Percentiles rank a stretch among this genome's conserved stretches.
Evolutionary conservation across 2,113 vertebrate species (phyloP).

Genomic region (Tupaia chinensis): DNA sequence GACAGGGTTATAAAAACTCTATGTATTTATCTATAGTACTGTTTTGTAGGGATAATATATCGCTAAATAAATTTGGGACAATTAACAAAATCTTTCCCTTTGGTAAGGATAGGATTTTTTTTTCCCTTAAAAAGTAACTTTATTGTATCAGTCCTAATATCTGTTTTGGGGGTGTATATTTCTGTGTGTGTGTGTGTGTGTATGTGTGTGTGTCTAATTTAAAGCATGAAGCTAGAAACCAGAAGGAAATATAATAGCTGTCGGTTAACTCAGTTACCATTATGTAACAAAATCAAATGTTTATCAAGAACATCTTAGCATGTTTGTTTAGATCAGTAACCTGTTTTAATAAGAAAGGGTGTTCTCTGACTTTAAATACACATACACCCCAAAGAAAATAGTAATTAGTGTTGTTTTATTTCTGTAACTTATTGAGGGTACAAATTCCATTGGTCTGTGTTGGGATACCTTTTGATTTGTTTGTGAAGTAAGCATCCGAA

Average conservation of each 20-base stretch:
- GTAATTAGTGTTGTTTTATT: slow-evolving; percentile 43
- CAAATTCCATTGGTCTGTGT: slow-evolving; percentile 53
- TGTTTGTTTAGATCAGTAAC: background rate
- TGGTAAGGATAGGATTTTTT: background rate
- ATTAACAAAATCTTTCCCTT: background rate
- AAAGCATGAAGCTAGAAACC: slow-evolving; percentile 22
- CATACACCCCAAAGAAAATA: slow-evolving; percentile 40
- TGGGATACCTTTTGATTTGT: slow-evolving; percentile 45
- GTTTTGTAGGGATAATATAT: background rate
- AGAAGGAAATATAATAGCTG: background rate
- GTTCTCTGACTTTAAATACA: slow-evolving; percentile 48
- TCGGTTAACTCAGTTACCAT: slow-evolving; percentile 44
- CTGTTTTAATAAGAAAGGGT: slow-evolving; percentile 49
- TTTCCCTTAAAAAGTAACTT: background rate
- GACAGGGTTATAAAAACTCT: background rate
- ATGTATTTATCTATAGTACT: background rate
- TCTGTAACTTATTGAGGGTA: slow-evolving; percentile 40
- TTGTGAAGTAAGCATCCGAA: slow-evolving; percentile 83
- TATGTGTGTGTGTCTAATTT: background rate
- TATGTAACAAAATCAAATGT: slow-evolving; percentile 37
- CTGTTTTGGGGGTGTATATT: background rate
- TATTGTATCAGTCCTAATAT: background rate
- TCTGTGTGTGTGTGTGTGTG: background rate
- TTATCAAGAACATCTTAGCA: slow-evolving; percentile 51
- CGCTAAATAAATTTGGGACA: background rate